Conservation (phyloP, 2,888 invertebrate genomes). For the Amphipyra berbera region DNA sequence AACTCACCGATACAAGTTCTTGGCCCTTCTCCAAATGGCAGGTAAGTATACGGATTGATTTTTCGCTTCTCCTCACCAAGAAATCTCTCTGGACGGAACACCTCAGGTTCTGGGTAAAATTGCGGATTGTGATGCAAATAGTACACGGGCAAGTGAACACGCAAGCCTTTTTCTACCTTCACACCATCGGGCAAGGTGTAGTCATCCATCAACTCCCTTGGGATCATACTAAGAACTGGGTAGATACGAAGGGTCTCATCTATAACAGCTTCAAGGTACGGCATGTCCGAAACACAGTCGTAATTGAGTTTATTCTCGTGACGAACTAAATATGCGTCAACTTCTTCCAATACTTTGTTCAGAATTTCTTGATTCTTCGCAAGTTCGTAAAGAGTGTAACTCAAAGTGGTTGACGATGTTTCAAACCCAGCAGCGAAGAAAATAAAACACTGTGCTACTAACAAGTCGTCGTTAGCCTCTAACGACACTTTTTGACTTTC, state of each 20-base stretch:
- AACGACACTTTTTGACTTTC: constrained; percentile 32
- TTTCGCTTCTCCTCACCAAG: constrained; percentile 60
- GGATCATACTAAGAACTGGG: constrained; percentile 63
- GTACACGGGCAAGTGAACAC: constrained; percentile 66
- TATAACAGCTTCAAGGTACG: constrained; percentile 66
- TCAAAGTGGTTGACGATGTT: constrained; percentile 38
- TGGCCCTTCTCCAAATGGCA: constrained; percentile 71
- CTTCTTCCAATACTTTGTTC: constrained; percentile 30
- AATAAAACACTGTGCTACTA: constrained; percentile 45
- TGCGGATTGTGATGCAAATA: constrained; percentile 65
- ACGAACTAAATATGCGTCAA: constrained; percentile 37
- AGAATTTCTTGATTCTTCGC: constrained; percentile 42
- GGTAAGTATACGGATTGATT: constrained; percentile 63
- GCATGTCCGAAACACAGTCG: constrained; percentile 55
- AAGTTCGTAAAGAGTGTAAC: constrained; percentile 37
- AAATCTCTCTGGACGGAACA: constrained; percentile 68
- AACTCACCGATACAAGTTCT: constrained; percentile 69
- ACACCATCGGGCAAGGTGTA: constrained; percentile 66
- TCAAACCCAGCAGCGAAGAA: constrained; percentile 51
- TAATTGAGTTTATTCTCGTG: constrained; percentile 38
- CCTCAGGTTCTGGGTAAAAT: constrained; percentile 66
- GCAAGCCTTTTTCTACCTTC: constrained; percentile 60
- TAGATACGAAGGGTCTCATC: constrained; percentile 66
- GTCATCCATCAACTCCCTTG: constrained; percentile 65
- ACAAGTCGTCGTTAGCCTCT: constrained; percentile 32